Evolutionary conservation across 2,113 vertebrate genomes (phyloP), one percentile per base, ranked within the genome.

Genomic region (Syrmaticus mikado): DNA sequence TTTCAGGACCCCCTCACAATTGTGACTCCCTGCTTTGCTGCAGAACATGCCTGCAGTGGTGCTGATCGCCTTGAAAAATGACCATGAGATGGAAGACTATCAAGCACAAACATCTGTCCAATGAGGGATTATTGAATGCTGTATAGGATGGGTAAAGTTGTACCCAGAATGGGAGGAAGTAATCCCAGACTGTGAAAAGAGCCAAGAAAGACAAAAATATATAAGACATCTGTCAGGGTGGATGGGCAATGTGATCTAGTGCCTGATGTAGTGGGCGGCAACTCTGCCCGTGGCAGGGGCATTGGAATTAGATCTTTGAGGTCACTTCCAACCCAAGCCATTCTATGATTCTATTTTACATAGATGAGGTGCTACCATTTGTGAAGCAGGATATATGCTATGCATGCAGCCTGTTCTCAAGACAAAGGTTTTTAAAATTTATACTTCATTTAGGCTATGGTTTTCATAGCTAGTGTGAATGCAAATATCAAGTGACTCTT

Each of bases 401-500:
- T 45, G 61, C 30, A 61, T 60, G 52, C 84, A 66, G 20, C 16
- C 30, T 85, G 18, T 57, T 87, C 71, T 91, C 64, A 94, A 58
- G 48, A 87, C 76, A 89, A 82, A 74, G 38, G 10, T 27, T 65
- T 80, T 60, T 60, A 22, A 34, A 34, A 34, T 60, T 60, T 34
- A 34, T 22, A 40, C 38, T 40, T 27, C 38, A 40, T 19, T 40
- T 17, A 90, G 57, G 61, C 80, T 88, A 71, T 67, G 55, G 27
- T 78, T 90, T 85, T 86, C 65, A 60, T 19, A 88, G 76, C 65
- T 52, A 43, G 67, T 67, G 8, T 92, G 96, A 88, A 94, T 90
- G 67, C 38, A 93, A 95, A 94, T 91, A 80, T 40, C 90, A 94
- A 61, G 71, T 85, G 80, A 60, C 88, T 77, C 65, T 74, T 80